phyloP scores from a whole-genome alignment of 2,888 invertebrate species.

The Meghimatium bilineatum region DNA sequence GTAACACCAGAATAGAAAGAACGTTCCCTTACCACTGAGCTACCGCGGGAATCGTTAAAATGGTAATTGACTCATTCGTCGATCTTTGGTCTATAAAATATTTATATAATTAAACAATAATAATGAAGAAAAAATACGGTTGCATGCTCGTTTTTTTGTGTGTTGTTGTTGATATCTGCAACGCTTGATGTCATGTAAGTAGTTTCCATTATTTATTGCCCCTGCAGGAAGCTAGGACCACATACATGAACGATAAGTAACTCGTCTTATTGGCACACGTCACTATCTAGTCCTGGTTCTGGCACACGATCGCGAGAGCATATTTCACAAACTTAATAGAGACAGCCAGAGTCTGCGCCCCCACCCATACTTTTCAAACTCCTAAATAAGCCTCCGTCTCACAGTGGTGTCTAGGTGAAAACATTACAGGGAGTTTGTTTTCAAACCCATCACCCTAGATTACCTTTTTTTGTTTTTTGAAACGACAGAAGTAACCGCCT shows the following conservation, averaged over 20 bases:
- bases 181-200: too few species aligned
- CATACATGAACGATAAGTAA: neutral
- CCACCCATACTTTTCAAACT: neutral
- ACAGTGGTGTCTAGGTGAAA: neutral
- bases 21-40: too few species aligned
- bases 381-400: neutral
- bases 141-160: too few species aligned
- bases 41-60: too few species aligned
- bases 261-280: neutral
- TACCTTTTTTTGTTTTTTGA: neutral
- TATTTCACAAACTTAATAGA: conserved; percentile 2
- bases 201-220: too few species aligned
- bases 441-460: neutral
- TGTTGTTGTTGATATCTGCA: too few species aligned
- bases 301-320: neutral
- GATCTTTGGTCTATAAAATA: too few species aligned
- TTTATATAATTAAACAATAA: too few species aligned
- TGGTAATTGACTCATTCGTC: too few species aligned
- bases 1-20: too few species aligned
- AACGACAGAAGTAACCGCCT: neutral
- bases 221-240: too few species aligned
- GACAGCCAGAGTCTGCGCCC: neutral
- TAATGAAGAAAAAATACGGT: too few species aligned
- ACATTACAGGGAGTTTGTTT: neutral
- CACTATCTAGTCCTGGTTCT: neutral